phyloP scores from a whole-genome alignment of 2,797 vertebrate genomes.

The Eospalax fontanierii region DNA sequence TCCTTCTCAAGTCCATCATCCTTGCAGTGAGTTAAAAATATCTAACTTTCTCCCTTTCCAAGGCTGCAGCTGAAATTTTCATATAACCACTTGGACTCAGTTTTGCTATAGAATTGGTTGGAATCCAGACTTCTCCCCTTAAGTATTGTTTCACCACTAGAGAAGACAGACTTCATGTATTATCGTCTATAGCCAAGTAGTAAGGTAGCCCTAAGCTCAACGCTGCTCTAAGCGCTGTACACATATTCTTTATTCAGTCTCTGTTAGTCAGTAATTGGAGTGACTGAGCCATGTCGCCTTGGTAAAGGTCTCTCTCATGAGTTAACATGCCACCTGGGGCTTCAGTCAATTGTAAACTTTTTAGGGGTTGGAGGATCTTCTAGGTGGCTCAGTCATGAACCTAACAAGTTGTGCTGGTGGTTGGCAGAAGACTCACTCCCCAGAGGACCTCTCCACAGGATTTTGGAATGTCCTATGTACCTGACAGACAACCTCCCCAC shows the following conservation, averaged over 20 bases:
- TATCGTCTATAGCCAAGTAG: not conserved
- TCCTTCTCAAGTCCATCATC: not conserved
- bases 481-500: not conserved
- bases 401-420: not conserved
- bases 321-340: not conserved
- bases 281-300: not conserved
- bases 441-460: not conserved
- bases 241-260: not conserved
- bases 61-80: not conserved
- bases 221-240: not conserved
- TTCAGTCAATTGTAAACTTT: not conserved
- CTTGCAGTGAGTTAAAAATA: not conserved
- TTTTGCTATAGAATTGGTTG: not conserved
- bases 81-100: not conserved
- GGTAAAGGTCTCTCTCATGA: not conserved
- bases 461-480: not conserved
- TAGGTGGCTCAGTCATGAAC: not conserved
- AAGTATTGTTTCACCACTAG: not conserved
- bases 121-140: conserved; percentile 7
- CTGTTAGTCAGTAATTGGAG: not conserved
- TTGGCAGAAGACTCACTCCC: not conserved
- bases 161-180: not conserved
- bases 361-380: not conserved
- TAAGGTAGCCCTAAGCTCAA: conserved; percentile 14
- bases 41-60: not conserved